phyloP scores from a whole-genome alignment of 2,888 invertebrate species.

The Arenicola marina region DNA sequence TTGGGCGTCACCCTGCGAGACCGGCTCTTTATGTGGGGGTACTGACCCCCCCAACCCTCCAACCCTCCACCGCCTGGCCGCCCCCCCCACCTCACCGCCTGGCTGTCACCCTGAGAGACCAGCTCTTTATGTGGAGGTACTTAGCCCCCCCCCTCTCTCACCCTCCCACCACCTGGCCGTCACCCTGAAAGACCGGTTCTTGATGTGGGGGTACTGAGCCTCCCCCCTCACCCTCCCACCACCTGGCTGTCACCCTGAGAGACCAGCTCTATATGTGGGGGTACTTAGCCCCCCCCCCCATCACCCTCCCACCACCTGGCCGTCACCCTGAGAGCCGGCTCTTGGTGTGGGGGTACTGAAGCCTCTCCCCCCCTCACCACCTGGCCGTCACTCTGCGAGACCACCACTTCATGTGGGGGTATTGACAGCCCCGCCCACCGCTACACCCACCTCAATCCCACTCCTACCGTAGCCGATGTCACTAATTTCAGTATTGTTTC shows the following conservation, averaged over 20 bases:
- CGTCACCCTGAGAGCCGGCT: slow-evolving; percentile 28
- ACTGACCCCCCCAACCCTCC: slow-evolving; percentile 38
- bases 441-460: slow-evolving; percentile 38
- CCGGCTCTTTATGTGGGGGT: slow-evolving; percentile 35
- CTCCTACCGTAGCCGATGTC: too few species aligned
- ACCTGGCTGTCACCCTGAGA: slow-evolving; percentile 34
- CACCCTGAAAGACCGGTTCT: slow-evolving; percentile 34
- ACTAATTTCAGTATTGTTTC: too few species aligned
- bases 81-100: slow-evolving; percentile 40
- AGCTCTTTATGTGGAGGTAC: slow-evolving; percentile 34
- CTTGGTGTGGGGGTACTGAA: slow-evolving; percentile 35
- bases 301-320: slow-evolving; percentile 39
- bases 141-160: slow-evolving; percentile 38
- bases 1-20: slow-evolving; percentile 36
- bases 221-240: slow-evolving; percentile 37
- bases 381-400: slow-evolving; percentile 36
- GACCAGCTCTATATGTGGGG: slow-evolving; percentile 38
- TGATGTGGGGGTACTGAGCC: slow-evolving; percentile 35
- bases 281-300: slow-evolving; percentile 35
- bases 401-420: slow-evolving; percentile 35
- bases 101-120: slow-evolving; percentile 33
- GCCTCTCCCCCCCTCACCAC: slow-evolving; percentile 38
- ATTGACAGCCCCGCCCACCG: slow-evolving; percentile 37
- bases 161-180: too few species aligned
- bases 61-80: slow-evolving; percentile 38